Conservation (phyloP, 2,797 vertebrate species). For the Apogon hyalosoma region DNA sequence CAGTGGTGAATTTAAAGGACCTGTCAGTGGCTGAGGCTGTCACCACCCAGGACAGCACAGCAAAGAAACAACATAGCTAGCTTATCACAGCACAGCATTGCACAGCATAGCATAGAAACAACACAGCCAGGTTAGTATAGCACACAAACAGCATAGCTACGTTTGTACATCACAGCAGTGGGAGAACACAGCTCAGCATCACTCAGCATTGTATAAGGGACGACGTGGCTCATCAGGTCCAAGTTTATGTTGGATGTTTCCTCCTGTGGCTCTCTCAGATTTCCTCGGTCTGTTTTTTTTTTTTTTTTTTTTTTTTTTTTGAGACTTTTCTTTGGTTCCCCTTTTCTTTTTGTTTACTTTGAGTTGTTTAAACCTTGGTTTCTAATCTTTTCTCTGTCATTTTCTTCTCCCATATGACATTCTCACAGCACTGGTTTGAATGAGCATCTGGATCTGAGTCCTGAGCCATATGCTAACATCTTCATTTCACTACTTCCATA, state of each 20-base stretch:
- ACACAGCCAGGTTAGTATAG: slow-evolving; percentile 13
- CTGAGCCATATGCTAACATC: slow-evolving; percentile 66
- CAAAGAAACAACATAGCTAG: slow-evolving; percentile 72
- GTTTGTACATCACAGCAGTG: slow-evolving; percentile 39
- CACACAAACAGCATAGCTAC: slow-evolving; percentile 41
- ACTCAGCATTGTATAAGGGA: slow-evolving; percentile 12
- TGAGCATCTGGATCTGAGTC: slow-evolving; percentile 69
- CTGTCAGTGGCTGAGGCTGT: slow-evolving; percentile 81
- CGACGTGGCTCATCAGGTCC: slow-evolving; percentile 27
- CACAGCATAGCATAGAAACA: slow-evolving; percentile 13
- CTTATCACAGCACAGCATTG: slow-evolving; percentile 55
- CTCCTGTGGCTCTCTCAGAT: slow-evolving; percentile 9
- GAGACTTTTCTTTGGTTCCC: background rate
- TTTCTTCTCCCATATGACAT: slow-evolving; percentile 24
- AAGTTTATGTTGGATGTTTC: slow-evolving; percentile 16
- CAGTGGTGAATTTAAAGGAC: slow-evolving; percentile 85
- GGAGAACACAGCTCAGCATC: slow-evolving; percentile 44
- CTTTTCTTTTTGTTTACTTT: slow-evolving; percentile 7
- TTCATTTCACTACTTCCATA: slow-evolving; percentile 44
- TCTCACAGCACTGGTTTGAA: slow-evolving; percentile 36
- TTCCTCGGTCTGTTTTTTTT: background rate
- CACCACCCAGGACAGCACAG: slow-evolving; percentile 73
- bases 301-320: slow-evolving; percentile 3
- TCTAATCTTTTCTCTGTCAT: slow-evolving; percentile 8
- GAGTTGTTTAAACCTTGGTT: slow-evolving; percentile 21